These are phyloP conservation scores for Leptopilina clavipes DNA, from an alignment of 1,140 invertebrate genomes.

Conservation along the genomic window DNA sequence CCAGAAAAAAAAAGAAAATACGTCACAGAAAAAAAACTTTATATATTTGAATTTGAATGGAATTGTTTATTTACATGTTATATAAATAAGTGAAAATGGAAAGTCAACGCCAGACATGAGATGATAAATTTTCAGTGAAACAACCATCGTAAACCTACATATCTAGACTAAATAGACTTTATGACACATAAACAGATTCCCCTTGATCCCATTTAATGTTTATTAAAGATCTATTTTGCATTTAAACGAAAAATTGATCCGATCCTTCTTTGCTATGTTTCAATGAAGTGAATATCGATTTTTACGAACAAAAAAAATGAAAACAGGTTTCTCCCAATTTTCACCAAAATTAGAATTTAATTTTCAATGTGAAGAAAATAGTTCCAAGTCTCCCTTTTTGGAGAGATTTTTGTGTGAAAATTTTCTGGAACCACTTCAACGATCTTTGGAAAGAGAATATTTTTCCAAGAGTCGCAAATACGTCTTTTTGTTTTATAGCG, in stretches of 20 bases:
- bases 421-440: neutral
- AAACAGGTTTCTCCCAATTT: too few relatives aligned
- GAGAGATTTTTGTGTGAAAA: neutral
- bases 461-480: neutral
- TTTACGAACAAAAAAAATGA: too few relatives aligned
- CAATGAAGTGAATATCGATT: too few relatives aligned
- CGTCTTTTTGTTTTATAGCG: neutral
- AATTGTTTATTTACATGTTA: neutral
- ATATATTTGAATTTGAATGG: neutral
- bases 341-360: too few relatives aligned
- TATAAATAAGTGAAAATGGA: neutral
- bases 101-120: neutral
- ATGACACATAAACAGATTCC: constrained; percentile 16
- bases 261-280: too few relatives aligned
- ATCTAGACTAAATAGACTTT: constrained; percentile 13
- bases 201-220: constrained; percentile 19
- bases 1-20: too few relatives aligned
- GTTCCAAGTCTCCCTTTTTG: neutral
- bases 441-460: neutral
- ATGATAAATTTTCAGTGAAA: constrained; percentile 3
- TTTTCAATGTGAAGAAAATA: too few relatives aligned
- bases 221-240: constrained; percentile 9
- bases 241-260: neutral
- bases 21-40: too few relatives aligned
- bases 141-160: constrained; percentile 12